Percentiles rank a stretch among this genome's conserved stretches.
Conservation (phyloP, 2,888 invertebrate species). For the Lapara coniferarum region DNA sequence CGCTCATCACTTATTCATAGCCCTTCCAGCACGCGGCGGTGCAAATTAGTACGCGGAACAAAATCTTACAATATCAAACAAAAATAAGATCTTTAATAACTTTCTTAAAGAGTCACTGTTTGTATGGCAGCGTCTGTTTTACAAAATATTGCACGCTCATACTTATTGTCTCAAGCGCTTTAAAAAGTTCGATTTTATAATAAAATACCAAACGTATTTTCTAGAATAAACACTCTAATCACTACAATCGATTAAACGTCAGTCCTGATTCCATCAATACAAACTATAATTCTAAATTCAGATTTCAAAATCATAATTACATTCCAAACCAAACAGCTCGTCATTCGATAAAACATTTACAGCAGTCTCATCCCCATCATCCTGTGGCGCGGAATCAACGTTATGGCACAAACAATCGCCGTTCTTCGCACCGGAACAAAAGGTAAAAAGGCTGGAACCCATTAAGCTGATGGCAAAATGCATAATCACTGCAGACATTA, state of each 20-base stretch:
- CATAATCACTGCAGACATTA: slow-evolving; percentile 64
- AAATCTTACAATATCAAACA: not conserved
- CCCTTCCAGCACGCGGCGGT: slow-evolving; percentile 16
- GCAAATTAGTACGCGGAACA: not conserved
- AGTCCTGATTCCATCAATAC: too few species aligned
- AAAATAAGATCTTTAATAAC: not conserved
- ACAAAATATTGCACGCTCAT: too few species aligned
- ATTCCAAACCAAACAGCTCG: not conserved
- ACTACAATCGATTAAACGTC: too few species aligned
- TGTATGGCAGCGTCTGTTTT: too few species aligned
- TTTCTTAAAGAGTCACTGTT: too few species aligned
- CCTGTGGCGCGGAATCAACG: slow-evolving; percentile 6
- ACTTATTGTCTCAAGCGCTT: too few species aligned
- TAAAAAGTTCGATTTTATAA: too few species aligned
- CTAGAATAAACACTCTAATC: too few species aligned
- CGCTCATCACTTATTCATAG: slow-evolving; percentile 28
- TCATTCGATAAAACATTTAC: slow-evolving; percentile 5
- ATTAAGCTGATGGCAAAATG: slow-evolving; percentile 55
- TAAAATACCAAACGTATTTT: too few species aligned
- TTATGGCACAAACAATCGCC: slow-evolving; percentile 25
- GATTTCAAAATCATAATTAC: not conserved
- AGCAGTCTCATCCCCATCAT: slow-evolving; percentile 12
- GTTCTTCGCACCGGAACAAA: slow-evolving; percentile 25
- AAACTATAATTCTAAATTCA: too few species aligned
- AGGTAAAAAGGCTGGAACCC: slow-evolving; percentile 36